Conservation (phyloP, 2,888 invertebrate species). For the Megaustenia siamemsis region DNA sequence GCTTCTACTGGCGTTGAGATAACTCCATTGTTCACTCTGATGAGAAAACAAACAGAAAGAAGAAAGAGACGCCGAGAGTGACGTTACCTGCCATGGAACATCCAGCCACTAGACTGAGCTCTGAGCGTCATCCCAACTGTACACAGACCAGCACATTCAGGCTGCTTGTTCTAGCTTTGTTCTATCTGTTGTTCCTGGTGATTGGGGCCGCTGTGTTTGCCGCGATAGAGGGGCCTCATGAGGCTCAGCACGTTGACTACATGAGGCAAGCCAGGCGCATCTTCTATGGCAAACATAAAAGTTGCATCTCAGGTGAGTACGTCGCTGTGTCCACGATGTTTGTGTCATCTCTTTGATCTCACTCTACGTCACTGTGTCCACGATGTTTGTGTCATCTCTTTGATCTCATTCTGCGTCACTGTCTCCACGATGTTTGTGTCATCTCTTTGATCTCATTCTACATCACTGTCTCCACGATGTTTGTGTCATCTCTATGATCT, state of each 20-base stretch:
- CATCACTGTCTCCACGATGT: no score
- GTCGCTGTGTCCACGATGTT: neutral
- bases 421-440: no score
- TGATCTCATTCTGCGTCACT: neutral
- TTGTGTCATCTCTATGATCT: no score
- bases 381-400: neutral
- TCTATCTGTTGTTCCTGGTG: conserved; percentile 84
- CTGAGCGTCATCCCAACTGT: no score
- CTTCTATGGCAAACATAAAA: conserved; percentile 84
- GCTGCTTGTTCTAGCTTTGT: conserved; percentile 76
- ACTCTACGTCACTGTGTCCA: neutral
- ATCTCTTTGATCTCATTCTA: no score
- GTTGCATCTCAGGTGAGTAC: conserved; percentile 85
- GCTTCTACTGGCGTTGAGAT: no score
- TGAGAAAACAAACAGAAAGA: no score
- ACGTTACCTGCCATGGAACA: no score
- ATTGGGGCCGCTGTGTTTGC: conserved; percentile 90
- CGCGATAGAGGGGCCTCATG: conserved; percentile 88
- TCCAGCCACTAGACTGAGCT: conserved; percentile 21
- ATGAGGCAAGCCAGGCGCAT: conserved; percentile 83
- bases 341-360: neutral
- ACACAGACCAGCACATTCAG: conserved; percentile 71
- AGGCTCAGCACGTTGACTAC: conserved; percentile 83
- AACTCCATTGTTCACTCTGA: no score
- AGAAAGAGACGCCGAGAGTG: no score